phyloP scores from a whole-genome alignment of 23 tunicate species.

The Trididemnum nubilum region DNA sequence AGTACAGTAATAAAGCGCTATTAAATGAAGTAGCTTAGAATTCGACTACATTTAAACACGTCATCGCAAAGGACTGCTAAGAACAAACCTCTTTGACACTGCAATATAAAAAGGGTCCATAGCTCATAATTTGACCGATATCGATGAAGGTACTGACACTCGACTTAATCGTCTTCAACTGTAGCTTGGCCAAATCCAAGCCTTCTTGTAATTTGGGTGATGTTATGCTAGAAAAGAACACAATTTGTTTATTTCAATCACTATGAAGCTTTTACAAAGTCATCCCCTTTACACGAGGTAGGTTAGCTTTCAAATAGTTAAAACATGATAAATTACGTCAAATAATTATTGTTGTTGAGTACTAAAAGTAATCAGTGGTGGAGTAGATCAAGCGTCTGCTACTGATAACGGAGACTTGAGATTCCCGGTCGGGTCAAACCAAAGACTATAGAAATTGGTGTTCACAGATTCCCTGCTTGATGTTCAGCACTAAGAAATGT shows the following conservation, averaged over 20 bases:
- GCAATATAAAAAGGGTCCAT: slow-evolving; percentile 86
- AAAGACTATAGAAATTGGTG: no score
- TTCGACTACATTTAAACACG: background rate
- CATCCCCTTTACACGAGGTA: background rate
- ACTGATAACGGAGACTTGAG: no score
- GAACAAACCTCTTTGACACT: slow-evolving; percentile 80
- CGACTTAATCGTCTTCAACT: slow-evolving; percentile 64
- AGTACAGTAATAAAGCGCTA: no score
- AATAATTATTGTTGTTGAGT: no score
- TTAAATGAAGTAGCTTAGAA: no score
- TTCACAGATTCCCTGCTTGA: no score
- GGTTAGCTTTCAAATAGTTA: background rate
- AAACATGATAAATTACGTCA: no score
- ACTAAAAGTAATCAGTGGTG: no score
- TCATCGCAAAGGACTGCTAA: no score
- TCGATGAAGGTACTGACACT: slow-evolving; percentile 76
- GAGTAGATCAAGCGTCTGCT: no score
- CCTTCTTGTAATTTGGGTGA: slow-evolving; percentile 70
- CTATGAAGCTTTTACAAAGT: background rate
- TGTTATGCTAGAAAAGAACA: slow-evolving; percentile 41
- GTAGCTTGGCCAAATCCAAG: slow-evolving; percentile 69
- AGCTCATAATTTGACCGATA: slow-evolving; percentile 72
- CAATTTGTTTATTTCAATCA: background rate
- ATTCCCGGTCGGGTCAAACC: no score
- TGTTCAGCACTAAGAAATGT: no score